Conservation (phyloP, 2,797 vertebrate genomes). For the Enteromius viviparus region DNA sequence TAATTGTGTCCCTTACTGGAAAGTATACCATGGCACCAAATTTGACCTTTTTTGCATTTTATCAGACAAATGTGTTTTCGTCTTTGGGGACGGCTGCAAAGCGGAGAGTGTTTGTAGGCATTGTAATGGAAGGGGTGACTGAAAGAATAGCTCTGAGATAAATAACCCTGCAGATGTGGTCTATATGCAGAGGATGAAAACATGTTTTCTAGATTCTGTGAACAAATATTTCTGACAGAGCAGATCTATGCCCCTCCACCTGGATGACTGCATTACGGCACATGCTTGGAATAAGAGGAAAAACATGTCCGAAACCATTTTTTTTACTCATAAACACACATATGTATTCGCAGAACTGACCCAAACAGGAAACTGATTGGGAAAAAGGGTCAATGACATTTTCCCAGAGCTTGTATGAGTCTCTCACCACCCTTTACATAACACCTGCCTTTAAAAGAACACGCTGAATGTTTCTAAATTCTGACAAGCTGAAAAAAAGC, state of each 20-base stretch:
- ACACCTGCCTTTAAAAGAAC: slow-evolving; percentile 67
- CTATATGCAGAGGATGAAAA: slow-evolving; percentile 84
- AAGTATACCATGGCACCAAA: slow-evolving; percentile 65
- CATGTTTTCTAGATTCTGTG: slow-evolving; percentile 87
- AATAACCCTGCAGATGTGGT: slow-evolving; percentile 81
- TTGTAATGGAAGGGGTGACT: slow-evolving; percentile 64
- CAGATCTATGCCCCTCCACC: slow-evolving; percentile 72
- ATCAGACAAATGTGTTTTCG: slow-evolving; percentile 78
- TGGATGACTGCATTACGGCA: slow-evolving; percentile 68
- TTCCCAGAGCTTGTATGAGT: slow-evolving; percentile 70
- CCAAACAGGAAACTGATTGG: slow-evolving; percentile 79
- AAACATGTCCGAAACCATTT: slow-evolving; percentile 72
- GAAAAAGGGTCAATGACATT: slow-evolving; percentile 73
- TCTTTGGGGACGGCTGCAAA: slow-evolving; percentile 66
- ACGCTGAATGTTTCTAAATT: slow-evolving; percentile 62
- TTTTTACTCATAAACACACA: slow-evolving; percentile 62
- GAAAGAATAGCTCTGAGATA: slow-evolving; percentile 76
- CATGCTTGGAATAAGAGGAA: slow-evolving; percentile 66
- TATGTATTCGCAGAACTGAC: slow-evolving; percentile 61
- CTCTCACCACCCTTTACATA: slow-evolving; percentile 63
- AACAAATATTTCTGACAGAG: slow-evolving; percentile 84
- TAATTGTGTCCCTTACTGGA: slow-evolving; percentile 65
- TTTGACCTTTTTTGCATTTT: slow-evolving; percentile 69
- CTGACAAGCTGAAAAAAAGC: slow-evolving; percentile 49
- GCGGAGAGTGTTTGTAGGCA: slow-evolving; percentile 72